Evolutionary conservation across 2,888 invertebrate species (phyloP).

Genomic region (Meganola albula): DNA sequence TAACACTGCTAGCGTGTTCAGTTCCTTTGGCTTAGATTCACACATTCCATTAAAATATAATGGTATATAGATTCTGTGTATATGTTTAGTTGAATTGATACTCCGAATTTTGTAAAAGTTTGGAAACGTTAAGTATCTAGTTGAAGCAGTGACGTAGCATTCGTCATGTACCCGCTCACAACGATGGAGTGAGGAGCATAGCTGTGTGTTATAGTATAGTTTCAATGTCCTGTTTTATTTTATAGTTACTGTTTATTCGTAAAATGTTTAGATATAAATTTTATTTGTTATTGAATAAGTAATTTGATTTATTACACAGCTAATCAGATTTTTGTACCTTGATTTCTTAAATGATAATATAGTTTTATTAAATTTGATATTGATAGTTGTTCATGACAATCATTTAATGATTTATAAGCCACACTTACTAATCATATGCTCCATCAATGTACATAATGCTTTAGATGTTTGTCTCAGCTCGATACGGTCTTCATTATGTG

Average conservation of each 20-base stretch:
- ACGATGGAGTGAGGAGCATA: constrained; percentile 62
- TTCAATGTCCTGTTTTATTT: constrained; percentile 76
- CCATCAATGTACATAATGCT: constrained; percentile 51
- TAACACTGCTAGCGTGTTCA: constrained; percentile 31
- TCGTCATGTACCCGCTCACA: constrained; percentile 56
- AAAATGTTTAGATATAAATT: constrained; percentile 75
- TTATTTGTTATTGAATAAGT: constrained; percentile 73
- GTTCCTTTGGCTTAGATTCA: constrained; percentile 37
- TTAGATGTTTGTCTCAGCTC: constrained; percentile 53
- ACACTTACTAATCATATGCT: constrained; percentile 38
- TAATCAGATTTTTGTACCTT: constrained; percentile 72
- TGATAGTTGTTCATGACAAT: constrained; percentile 71
- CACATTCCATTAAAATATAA: constrained; percentile 72
- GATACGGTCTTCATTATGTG: constrained; percentile 63
- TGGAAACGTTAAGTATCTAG: constrained; percentile 22
- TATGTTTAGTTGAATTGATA: constrained; percentile 35
- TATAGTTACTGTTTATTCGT: constrained; percentile 74
- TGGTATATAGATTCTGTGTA: constrained; percentile 51
- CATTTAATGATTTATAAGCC: constrained; percentile 39
- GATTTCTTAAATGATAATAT: constrained; percentile 68
- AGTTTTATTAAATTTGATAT: constrained; percentile 65
- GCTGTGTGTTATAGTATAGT: constrained; percentile 76
- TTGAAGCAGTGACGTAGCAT: constrained; percentile 54
- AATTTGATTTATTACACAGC: constrained; percentile 63
- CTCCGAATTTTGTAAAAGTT: constrained; percentile 25